phyloP scores from a whole-genome alignment of 2,888 invertebrate genomes.

The Harpalus rufipes region DNA sequence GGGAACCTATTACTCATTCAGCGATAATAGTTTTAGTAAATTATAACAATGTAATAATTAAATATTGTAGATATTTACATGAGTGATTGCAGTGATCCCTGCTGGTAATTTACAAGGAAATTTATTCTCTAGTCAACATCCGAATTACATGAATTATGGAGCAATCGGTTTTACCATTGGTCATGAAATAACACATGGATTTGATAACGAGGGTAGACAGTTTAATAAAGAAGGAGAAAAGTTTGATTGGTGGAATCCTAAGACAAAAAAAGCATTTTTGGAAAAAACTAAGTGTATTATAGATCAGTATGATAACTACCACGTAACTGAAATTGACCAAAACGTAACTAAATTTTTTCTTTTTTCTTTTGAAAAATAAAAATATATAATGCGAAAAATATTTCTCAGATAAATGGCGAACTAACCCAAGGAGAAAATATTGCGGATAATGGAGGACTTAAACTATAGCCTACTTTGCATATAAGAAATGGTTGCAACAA shows the following conservation, averaged over 20 bases:
- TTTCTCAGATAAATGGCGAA: constrained; percentile 89
- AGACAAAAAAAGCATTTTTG: constrained; percentile 90
- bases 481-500: constrained; percentile 84
- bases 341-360: constrained; percentile 31
- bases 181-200: constrained; percentile 95
- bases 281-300: constrained; percentile 85
- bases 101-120: constrained; percentile 95
- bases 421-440: constrained; percentile 98
- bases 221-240: constrained; percentile 92
- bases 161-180: constrained; percentile 95
- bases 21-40: constrained; percentile 84
- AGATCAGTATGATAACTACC: constrained; percentile 95
- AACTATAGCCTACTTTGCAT: constrained; percentile 92
- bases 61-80: not conserved
- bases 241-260: constrained; percentile 94
- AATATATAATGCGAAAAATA: not conserved
- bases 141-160: constrained; percentile 94
- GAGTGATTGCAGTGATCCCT: constrained; percentile 86
- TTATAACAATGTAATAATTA: not conserved
- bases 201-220: constrained; percentile 93
- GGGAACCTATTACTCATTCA: constrained; percentile 91
- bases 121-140: constrained; percentile 93
- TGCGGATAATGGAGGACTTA: constrained; percentile 96
- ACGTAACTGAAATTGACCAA: constrained; percentile 84
- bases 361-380: too few relatives aligned